Conservation (phyloP, 1,140 invertebrate genomes). For the Coenobita brevimanus region DNA sequence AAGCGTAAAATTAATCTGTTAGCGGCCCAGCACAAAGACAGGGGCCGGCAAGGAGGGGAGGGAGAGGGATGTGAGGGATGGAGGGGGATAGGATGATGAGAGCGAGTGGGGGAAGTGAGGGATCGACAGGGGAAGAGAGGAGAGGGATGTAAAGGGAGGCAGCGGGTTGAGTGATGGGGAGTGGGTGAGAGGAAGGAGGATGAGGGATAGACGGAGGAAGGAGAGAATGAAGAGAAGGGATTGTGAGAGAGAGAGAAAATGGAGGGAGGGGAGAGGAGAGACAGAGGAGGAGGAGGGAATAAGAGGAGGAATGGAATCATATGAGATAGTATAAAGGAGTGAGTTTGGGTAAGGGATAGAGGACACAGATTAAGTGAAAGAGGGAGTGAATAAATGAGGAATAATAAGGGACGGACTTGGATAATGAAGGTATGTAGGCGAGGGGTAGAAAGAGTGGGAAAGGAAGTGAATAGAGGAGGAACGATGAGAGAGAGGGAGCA, state of each 20-base stretch:
- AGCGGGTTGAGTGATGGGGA: no score
- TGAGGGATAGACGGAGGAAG: neutral
- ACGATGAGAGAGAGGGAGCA: neutral
- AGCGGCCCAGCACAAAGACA: neutral
- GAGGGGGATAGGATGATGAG: neutral
- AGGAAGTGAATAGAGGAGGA: neutral
- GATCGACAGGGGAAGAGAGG: neutral
- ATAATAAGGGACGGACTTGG: neutral
- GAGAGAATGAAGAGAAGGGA: no score
- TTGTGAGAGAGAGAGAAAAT: no score
- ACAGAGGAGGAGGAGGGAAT: no score
- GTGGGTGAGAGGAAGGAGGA: neutral
- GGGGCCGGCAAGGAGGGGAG: neutral
- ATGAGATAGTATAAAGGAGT: no score
- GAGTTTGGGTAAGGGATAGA: neutral
- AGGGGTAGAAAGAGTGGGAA: neutral
- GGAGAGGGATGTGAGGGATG: neutral
- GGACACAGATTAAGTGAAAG: neutral
- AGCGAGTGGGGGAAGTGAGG: neutral
- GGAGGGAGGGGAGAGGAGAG: no score
- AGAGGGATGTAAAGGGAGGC: no score
- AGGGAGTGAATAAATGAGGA: neutral
- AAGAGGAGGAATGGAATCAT: no score
- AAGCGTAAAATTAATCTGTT: slow-evolving; percentile 30
- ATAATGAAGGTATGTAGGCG: neutral